Percentiles rank a stretch among this genome's conserved stretches.
phyloP scores from a whole-genome alignment of 2,888 invertebrate species.

The Mesochorus sp. region DNA sequence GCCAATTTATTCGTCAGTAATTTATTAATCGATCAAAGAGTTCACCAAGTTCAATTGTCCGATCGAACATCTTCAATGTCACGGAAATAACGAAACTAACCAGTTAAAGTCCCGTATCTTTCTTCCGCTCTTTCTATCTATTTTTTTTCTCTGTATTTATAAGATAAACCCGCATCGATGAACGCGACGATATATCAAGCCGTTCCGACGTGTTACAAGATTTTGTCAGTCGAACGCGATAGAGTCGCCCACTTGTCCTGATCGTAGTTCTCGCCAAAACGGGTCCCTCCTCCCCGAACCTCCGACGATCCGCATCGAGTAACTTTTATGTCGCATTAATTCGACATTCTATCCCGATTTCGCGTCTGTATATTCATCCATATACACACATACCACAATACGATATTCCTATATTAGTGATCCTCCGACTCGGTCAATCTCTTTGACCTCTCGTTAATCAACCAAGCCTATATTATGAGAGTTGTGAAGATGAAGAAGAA shows the following conservation, averaged over 20 bases:
- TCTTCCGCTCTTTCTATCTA: not conserved
- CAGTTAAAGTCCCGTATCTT: conserved; percentile 12
- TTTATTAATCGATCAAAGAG: not conserved
- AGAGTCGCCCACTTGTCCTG: conserved; percentile 66
- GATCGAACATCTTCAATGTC: conserved; percentile 1
- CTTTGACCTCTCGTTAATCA: conserved; percentile 59
- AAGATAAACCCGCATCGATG: conserved; percentile 68
- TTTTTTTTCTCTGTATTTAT: conserved; percentile 60
- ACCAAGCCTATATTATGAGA: conserved; percentile 29
- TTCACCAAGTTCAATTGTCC: conserved; percentile 6
- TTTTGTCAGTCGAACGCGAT: conserved; percentile 65
- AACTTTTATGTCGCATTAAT: conserved; percentile 62
- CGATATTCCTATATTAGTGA: conserved; percentile 29
- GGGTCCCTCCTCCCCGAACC: conserved; percentile 23
- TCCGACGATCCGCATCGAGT: conserved; percentile 45
- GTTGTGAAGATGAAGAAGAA: not conserved
- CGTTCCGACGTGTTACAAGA: conserved; percentile 64
- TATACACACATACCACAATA: not conserved
- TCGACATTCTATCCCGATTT: conserved; percentile 58
- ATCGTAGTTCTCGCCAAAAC: conserved; percentile 50
- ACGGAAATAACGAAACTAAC: conserved; percentile 26
- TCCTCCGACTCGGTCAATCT: conserved; percentile 47
- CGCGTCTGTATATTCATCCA: not conserved
- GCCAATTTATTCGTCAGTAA: not conserved
- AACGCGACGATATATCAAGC: conserved; percentile 65